Evolutionary conservation across 2,113 vertebrate genomes (phyloP), one percentile per base, ranked within the genome.

Genomic region (Sturnira hondurensis): DNA sequence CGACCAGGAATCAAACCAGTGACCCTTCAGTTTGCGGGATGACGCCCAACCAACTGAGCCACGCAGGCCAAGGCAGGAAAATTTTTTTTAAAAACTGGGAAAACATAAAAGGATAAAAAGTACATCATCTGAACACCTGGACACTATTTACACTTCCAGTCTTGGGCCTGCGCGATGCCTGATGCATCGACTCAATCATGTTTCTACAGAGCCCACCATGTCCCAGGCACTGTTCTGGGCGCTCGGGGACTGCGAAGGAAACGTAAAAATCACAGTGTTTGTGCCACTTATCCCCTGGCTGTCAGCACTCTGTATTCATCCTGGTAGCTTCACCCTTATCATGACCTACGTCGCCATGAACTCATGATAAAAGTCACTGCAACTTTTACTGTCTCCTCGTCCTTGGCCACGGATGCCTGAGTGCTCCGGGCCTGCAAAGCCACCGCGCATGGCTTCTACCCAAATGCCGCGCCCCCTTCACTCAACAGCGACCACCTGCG

Each of bases 151-250:
- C 61, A 19, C 54, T 63, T 80, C 50, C 76, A 41, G 2, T 28
- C 24, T 33, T 16, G 14, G 20, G 28, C 4, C 54, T 31, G n/a
- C 45, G 74, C 70, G 24, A 56, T 9, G 4, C 16, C 36, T 28
- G 41, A 22, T 80, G 68, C 56, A 4, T 41, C 45, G 45, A 81
- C 68, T 73, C 17, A 4, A 9, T 19, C 70, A 74, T 19, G 70
- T 33, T 7, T 41, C 41, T 31, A 12, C 45, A 38, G 63, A 0
- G 4, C 31, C 38, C 26, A 10, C 71, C 9, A 1, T 2, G 3
- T 14, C 5, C n/a, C 65, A 33, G 19, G 63, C 43, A 15, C 82
- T 16, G 19, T 54, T 43, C 50, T 17, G 31, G 36, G 41, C 20
- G 16, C 52, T 12, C 12, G 12, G 12, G 12, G 15, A 22, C 68